Evolutionary conservation across 1,140 invertebrate genomes (phyloP).

Genomic region (Apis mellifera): DNA sequence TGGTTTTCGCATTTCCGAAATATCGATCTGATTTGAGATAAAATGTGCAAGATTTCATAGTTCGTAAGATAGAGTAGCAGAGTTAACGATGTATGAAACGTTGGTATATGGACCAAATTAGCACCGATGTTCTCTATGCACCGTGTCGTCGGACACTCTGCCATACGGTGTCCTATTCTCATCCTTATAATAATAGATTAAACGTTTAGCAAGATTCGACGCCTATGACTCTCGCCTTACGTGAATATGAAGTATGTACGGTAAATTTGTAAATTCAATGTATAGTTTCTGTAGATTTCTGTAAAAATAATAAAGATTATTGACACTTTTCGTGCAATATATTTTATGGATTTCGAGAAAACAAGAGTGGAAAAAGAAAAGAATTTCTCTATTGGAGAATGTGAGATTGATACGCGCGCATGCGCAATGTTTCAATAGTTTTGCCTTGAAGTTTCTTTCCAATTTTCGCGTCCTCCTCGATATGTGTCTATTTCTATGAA

Average conservation of each 20-base stretch:
- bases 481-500: too few relatives aligned
- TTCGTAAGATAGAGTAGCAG: constrained; percentile 31
- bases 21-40: constrained; percentile 1
- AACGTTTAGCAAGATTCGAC: constrained; percentile 54
- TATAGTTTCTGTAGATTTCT: background rate
- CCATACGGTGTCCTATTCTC: constrained; percentile 46
- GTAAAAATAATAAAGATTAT: background rate
- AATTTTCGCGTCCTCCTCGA: background rate
- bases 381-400: constrained; percentile 24
- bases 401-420: constrained; percentile 1
- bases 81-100: constrained; percentile 57
- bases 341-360: too few relatives aligned
- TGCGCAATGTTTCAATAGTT: background rate
- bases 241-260: background rate
- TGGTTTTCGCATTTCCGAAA: constrained; percentile 3
- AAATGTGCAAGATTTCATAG: constrained; percentile 37
- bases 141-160: background rate
- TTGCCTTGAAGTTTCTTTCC: background rate
- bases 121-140: constrained; percentile 8
- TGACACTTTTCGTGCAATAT: too few relatives aligned
- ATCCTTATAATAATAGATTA: constrained; percentile 60
- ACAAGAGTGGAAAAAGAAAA: background rate
- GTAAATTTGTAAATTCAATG: background rate
- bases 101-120: constrained; percentile 58
- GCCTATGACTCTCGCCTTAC: constrained; percentile 22